phyloP scores from a whole-genome alignment of 2,888 invertebrate species.

The Octonoba sinensis region DNA sequence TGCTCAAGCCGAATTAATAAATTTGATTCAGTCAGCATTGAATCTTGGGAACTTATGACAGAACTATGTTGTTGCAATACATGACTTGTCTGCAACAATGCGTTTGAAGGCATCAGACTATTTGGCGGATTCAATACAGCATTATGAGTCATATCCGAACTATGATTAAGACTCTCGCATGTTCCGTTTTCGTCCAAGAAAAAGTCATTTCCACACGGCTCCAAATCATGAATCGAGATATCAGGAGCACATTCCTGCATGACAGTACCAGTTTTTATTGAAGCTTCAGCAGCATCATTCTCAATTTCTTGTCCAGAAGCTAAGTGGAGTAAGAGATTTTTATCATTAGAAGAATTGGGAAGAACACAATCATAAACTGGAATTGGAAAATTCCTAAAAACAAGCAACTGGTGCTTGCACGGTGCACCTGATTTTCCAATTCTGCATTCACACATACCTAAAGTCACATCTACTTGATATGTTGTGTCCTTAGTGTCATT shows the following conservation, averaged over 20 bases:
- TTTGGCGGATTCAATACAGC: conserved; percentile 19
- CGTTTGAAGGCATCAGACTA: conserved; percentile 4
- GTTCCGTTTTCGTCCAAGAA: conserved; percentile 37
- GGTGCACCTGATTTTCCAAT: conserved; percentile 51
- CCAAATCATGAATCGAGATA: conserved; percentile 33
- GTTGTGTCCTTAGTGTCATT: conserved; percentile 58
- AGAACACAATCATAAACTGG: conserved; percentile 53
- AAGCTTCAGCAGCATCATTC: conserved; percentile 8
- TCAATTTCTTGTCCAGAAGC: conserved; percentile 52
- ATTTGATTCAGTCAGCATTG: conserved; percentile 21
- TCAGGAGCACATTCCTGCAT: conserved; percentile 26
- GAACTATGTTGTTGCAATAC: conserved; percentile 24
- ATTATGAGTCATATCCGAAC: conserved; percentile 13
- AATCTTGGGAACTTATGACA: conserved; percentile 15
- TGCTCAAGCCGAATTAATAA: conserved; percentile 27
- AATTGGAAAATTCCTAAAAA: conserved; percentile 49
- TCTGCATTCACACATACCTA: conserved; percentile 58
- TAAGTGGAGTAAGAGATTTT: conserved; percentile 26
- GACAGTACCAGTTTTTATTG: conserved; percentile 9
- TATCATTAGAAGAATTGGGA: conserved; percentile 25
- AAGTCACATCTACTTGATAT: conserved; percentile 45
- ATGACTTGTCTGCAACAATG: conserved; percentile 14
- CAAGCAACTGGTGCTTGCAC: conserved; percentile 55
- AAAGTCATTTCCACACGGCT: conserved; percentile 33
- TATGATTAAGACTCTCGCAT: conserved; percentile 27